A percentile compares a stretch with the other conserved stretches of the same genome.
phyloP scores from a whole-genome alignment of 1,140 invertebrate species.

The Phocides pigmalion region DNA sequence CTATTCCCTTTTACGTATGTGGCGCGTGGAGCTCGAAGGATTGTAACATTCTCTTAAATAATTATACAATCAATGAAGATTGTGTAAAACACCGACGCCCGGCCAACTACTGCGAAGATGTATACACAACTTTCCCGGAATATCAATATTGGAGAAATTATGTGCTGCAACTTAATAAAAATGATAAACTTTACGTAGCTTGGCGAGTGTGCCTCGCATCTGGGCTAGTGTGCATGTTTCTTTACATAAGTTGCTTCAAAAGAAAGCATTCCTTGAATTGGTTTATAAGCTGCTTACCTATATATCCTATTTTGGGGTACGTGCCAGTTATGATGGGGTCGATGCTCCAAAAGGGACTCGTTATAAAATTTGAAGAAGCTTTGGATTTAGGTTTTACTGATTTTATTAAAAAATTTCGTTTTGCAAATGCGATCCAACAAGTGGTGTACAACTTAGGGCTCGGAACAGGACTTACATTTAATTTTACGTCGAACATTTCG shows the following conservation, averaged over 20 bases:
- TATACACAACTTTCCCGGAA: conserved; percentile 65
- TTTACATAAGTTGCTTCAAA: conserved; percentile 61
- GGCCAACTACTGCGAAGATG: conserved; percentile 49
- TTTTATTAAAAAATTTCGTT: conserved; percentile 47
- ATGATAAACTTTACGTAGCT: conserved; percentile 39
- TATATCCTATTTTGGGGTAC: conserved; percentile 51
- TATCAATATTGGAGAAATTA: conserved; percentile 64
- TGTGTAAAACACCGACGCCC: conserved; percentile 48
- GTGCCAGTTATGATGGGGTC: conserved; percentile 61
- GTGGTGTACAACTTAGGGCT: conserved; percentile 51
- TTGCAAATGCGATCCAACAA: conserved; percentile 47
- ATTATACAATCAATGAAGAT: conserved; percentile 64
- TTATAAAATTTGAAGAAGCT: conserved; percentile 53
- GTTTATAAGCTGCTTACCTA: conserved; percentile 38
- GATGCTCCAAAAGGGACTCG: conserved; percentile 66
- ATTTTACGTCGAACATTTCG: conserved; percentile 46
- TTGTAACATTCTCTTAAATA: conserved; percentile 57
- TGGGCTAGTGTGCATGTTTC: conserved; percentile 43
- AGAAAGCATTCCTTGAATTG: conserved; percentile 51
- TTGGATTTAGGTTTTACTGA: conserved; percentile 53
- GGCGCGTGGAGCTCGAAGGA: conserved; percentile 55
- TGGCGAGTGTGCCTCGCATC: conserved; percentile 67
- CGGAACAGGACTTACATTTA: conserved; percentile 59
- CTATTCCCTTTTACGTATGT: conserved; percentile 63
- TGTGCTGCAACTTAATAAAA: conserved; percentile 39